Base-by-base conservation (phyloP, 2,113 vertebrate species). In the Campylorhamphus procurvoides region DNA sequence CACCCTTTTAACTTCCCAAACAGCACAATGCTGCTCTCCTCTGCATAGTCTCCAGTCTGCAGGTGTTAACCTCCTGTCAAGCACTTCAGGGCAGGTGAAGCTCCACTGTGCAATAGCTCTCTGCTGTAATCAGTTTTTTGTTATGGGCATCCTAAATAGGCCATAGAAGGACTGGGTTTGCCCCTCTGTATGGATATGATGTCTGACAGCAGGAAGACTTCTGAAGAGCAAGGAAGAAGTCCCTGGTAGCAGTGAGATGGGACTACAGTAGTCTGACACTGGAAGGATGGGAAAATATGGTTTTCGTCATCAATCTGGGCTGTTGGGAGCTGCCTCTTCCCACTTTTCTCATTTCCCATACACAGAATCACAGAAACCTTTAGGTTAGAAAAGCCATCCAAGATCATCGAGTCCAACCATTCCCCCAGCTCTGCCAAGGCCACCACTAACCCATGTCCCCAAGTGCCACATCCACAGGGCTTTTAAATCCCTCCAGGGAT, bases 391-490 rank as follows among this genome's bases (percentile, higher is more conserved):
- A 62, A 76, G 25, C 5, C 18, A 25, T 55, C 62, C 3, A 15
- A 4, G 25, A 31, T 5, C n/a, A 31, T 40, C 5, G 2, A 18
- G 7, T 27, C 40, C 14, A 42, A 11, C 5, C 2, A 8, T 18
- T 29, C 6, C 47, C 18, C 18, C 62, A 35, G n/a, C 28, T 46
- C 4, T 46, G 28, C n/a, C 53, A 0, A 29, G 24, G 8, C 7
- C 47, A 76, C 3, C 31, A 28, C 12, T 13, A 10, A 4, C 14
- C 29, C n/a, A 1, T 3, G 17, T 31, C 25, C 63, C 25, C 63
- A 76, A 0, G 14, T 13, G 35, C 31, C n/a, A 56, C 63, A 63
- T 16, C 8, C n/a, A 47, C 2, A 31, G 0, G 0, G 6, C 4
- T 63, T 76, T 63, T 14, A 63, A 49, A 69, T 0, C 24, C 6